These are phyloP conservation scores for Hyperoodon ampullatus DNA, from an alignment of 2,113 vertebrate species.

Conservation along the genomic window DNA sequence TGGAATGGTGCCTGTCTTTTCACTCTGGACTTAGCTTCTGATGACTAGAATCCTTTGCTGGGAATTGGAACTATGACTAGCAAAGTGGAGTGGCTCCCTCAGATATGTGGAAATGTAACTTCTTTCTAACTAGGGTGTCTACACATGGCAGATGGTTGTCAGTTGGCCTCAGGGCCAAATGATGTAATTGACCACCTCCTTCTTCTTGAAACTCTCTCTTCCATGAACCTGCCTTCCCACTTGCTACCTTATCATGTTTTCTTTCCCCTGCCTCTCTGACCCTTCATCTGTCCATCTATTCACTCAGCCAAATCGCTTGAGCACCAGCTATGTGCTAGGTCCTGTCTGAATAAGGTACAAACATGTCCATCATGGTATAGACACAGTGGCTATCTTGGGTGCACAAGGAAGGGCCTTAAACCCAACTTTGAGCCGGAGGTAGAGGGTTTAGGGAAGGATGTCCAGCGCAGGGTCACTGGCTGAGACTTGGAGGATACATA, in stretches of 20 bases:
- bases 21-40: neutral
- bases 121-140: neutral
- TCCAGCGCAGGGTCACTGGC: neutral
- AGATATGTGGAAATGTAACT: neutral
- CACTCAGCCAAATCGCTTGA: neutral
- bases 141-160: neutral
- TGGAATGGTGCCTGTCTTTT: neutral
- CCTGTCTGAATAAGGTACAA: neutral
- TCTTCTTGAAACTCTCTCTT: neutral
- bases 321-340: neutral
- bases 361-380: neutral
- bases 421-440: neutral
- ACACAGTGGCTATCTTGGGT: neutral
- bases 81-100: neutral
- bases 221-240: neutral
- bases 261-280: neutral
- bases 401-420: neutral
- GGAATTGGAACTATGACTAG: neutral
- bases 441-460: neutral
- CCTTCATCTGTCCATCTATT: neutral
- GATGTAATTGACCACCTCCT: neutral
- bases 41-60: neutral
- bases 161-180: neutral
- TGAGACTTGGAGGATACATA: neutral
- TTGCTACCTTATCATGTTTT: neutral